Percentiles rank a stretch among this genome's conserved stretches.
These are phyloP conservation scores for Kryptolebias marmoratus DNA, from an alignment of 2,113 vertebrate genomes.

Conservation along the genomic window DNA sequence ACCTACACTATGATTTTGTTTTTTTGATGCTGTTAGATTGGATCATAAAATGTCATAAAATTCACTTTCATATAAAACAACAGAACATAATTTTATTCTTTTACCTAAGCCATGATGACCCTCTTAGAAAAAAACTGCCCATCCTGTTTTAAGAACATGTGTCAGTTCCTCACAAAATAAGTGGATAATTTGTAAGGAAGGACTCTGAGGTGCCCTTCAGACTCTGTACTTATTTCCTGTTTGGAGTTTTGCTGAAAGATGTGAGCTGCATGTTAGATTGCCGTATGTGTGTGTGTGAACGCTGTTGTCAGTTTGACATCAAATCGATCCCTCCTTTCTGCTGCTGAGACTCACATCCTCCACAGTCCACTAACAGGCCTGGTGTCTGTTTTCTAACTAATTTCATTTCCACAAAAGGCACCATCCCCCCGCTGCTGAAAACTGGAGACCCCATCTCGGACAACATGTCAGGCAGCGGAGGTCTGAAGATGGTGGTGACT, in stretches of 20 bases:
- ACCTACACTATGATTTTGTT: not conserved
- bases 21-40: not conserved
- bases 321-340: constrained; percentile 24
- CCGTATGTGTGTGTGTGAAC: constrained; percentile 7
- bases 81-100: too few relatives aligned
- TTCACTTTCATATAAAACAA: too few relatives aligned
- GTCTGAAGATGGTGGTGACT: constrained; percentile 98
- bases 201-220: constrained; percentile 27
- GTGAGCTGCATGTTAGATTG: constrained; percentile 48
- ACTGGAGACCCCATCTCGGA: constrained; percentile 91
- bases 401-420: constrained; percentile 81
- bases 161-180: too few relatives aligned
- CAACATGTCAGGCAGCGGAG: constrained; percentile 91
- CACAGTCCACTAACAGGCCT: constrained; percentile 17
- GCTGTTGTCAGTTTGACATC: constrained; percentile 41
- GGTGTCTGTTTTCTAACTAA: not conserved
- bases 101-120: too few relatives aligned
- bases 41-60: not conserved
- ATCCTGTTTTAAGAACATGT: too few relatives aligned
- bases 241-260: constrained; percentile 49
- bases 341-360: constrained; percentile 18
- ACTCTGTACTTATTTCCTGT: constrained; percentile 44
- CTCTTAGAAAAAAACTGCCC: too few relatives aligned
- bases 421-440: constrained; percentile 95
- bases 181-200: not conserved